These are phyloP conservation scores for Varecia variegata DNA, from an alignment of 2,797 vertebrate genomes.

Conservation along the genomic window DNA sequence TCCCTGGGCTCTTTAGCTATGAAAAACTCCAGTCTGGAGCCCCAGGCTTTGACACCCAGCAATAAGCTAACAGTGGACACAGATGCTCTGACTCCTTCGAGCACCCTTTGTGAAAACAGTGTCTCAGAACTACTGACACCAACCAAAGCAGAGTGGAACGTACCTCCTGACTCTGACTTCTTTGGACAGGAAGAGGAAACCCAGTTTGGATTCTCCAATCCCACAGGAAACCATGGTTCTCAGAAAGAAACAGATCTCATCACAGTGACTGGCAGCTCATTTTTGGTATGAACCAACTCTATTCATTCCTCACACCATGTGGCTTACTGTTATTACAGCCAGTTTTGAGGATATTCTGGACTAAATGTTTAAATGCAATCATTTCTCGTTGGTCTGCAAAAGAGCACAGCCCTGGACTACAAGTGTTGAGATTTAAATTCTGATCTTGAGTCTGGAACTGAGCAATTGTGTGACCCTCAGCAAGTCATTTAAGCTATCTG, in stretches of 20 bases:
- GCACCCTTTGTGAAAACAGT: constrained; percentile 84
- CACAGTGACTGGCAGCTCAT: constrained; percentile 88
- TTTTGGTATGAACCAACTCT: constrained; percentile 88
- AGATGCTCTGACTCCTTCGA: constrained; percentile 86
- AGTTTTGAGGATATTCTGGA: too few relatives aligned
- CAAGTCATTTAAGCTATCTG: constrained; percentile 30
- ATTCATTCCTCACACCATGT: constrained; percentile 11
- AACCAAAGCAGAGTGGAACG: constrained; percentile 84
- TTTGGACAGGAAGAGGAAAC: constrained; percentile 91
- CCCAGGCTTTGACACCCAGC: constrained; percentile 89
- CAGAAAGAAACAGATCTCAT: constrained; percentile 92
- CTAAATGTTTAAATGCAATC: too few relatives aligned
- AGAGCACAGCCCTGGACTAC: neutral
- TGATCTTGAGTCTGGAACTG: neutral
- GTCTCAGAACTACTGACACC: constrained; percentile 90
- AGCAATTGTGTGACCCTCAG: neutral
- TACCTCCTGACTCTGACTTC: constrained; percentile 90
- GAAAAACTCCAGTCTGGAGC: constrained; percentile 85
- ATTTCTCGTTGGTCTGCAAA: neutral
- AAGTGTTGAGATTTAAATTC: neutral
- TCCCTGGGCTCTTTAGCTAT: constrained; percentile 88
- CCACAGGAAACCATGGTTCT: constrained; percentile 88
- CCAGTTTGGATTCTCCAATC: constrained; percentile 93
- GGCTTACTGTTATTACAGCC: neutral
- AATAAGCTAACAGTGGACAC: constrained; percentile 88